These are phyloP conservation scores for Characodon lateralis DNA, from an alignment of 2,797 vertebrate genomes.

Conservation along the genomic window DNA sequence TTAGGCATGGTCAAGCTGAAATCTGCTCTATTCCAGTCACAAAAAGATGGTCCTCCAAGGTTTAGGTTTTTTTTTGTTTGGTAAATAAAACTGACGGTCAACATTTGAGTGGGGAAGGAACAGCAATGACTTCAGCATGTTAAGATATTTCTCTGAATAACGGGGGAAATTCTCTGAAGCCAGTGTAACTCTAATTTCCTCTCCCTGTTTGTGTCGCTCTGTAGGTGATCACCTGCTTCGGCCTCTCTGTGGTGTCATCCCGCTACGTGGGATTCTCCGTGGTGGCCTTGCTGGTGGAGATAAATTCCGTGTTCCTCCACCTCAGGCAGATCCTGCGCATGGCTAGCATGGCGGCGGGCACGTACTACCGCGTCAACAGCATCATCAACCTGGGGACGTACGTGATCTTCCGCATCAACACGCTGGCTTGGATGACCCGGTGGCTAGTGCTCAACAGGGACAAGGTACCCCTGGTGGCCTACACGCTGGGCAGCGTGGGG, in stretches of 20 bases:
- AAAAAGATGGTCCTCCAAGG: too few relatives aligned
- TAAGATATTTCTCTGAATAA: neutral
- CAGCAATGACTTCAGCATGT: neutral
- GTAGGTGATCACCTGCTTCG: constrained; percentile 90
- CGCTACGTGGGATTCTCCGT: constrained; percentile 87
- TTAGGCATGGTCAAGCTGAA: too few relatives aligned
- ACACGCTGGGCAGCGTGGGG: constrained; percentile 85
- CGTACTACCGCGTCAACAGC: constrained; percentile 87
- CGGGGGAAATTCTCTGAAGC: too few relatives aligned
- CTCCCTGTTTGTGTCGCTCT: constrained; percentile 43
- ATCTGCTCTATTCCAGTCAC: too few relatives aligned
- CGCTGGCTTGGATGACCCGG: constrained; percentile 92
- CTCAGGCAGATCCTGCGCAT: constrained; percentile 87
- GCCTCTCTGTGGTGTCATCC: constrained; percentile 81
- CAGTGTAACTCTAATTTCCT: neutral
- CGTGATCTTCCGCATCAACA: constrained; percentile 89
- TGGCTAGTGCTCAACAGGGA: constrained; percentile 89
- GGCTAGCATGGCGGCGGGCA: constrained; percentile 75
- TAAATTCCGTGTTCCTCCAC: constrained; percentile 93
- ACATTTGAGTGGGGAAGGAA: neutral
- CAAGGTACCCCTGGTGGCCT: constrained; percentile 82
- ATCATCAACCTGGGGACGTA: constrained; percentile 90
- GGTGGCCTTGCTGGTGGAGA: constrained; percentile 91
- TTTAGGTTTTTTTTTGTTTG: neutral
- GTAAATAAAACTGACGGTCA: neutral